Evolutionary conservation across 2,888 invertebrate species (phyloP).

Genomic region (Saturnia japonica): DNA sequence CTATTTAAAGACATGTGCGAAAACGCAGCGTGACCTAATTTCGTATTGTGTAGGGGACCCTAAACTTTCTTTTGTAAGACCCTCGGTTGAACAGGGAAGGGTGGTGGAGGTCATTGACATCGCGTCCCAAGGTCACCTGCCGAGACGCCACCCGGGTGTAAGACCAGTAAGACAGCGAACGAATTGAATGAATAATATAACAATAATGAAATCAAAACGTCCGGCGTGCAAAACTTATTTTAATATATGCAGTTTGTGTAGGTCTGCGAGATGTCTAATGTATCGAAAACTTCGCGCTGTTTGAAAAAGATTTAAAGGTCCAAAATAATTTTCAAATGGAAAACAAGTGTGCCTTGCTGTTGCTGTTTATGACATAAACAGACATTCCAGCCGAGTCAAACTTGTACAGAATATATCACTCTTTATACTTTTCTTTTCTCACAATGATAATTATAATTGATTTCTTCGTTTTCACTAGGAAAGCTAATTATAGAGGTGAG

Average conservation of each 20-base stretch:
- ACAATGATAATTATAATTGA: no score
- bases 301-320: background rate
- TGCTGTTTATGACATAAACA: no score
- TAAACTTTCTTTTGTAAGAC: constrained; percentile 36
- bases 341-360: no score
- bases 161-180: background rate
- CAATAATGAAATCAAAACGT: background rate
- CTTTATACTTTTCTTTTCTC: no score
- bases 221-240: background rate
- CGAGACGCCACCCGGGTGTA: constrained; percentile 32
- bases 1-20: background rate
- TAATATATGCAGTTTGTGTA: background rate
- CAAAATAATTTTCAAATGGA: no score
- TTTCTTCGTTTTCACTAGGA: no score
- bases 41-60: constrained; percentile 29
- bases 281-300: background rate
- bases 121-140: constrained; percentile 48
- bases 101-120: constrained; percentile 42
- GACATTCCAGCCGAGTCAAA: no score
- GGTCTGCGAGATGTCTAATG: background rate
- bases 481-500: no score
- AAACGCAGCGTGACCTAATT: constrained; percentile 40
- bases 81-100: constrained; percentile 35
- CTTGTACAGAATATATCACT: no score
- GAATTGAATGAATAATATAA: background rate